These are phyloP conservation scores for Ophion costatus DNA, from an alignment of 2,888 invertebrate species.

Conservation along the genomic window DNA sequence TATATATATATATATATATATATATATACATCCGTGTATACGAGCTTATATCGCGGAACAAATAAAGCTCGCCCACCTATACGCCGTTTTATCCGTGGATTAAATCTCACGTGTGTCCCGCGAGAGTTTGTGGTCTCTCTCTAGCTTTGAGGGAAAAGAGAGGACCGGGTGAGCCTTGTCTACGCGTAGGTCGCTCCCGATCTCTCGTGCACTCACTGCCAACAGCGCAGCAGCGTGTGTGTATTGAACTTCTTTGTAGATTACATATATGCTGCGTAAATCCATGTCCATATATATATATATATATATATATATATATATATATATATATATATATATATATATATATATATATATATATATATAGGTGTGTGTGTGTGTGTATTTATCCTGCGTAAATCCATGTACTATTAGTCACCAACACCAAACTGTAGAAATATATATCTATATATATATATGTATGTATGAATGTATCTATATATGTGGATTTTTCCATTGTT, in stretches of 20 bases:
- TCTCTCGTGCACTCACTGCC: constrained; percentile 40
- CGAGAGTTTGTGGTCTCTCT: constrained; percentile 2
- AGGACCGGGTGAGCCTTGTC: constrained; percentile 43
- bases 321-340: too few relatives aligned
- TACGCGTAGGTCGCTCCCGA: constrained; percentile 64
- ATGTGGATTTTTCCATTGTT: too few relatives aligned
- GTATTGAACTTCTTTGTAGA: constrained; percentile 9
- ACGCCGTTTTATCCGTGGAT: constrained; percentile 62
- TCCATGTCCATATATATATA: too few relatives aligned
- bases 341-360: too few relatives aligned
- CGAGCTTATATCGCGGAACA: constrained; percentile 63
- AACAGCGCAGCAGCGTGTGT: constrained; percentile 37
- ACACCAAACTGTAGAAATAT: neutral
- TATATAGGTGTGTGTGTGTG: too few relatives aligned
- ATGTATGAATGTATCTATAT: neutral
- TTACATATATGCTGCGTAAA: constrained; percentile 11
- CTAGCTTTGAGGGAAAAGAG: constrained; percentile 19
- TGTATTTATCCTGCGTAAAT: constrained; percentile 9
- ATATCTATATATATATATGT: neutral
- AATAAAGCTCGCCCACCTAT: constrained; percentile 66
- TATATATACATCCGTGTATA: neutral
- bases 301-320: too few relatives aligned
- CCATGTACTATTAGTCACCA: constrained; percentile 6
- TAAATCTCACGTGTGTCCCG: constrained; percentile 60
- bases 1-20: constrained; percentile 11